A percentile compares a stretch with the other conserved stretches of the same genome.
These are phyloP conservation scores for Thera obeliscata DNA, from an alignment of 2,888 invertebrate genomes.

Conservation along the genomic window DNA sequence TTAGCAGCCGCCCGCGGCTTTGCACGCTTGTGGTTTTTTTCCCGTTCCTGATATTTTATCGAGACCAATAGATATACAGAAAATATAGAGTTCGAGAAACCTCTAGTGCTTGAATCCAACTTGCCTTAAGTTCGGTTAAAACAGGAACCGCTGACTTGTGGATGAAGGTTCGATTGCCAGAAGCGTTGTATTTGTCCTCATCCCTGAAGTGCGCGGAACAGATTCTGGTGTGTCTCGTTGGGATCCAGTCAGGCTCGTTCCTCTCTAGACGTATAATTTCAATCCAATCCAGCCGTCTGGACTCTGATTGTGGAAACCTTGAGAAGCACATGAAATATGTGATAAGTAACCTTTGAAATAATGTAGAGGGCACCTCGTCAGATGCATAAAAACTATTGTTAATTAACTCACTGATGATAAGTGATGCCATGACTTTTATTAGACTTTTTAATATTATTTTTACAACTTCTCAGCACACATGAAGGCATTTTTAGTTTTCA, in stretches of 20 bases:
- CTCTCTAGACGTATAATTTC: constrained; percentile 35
- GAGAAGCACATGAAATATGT: constrained; percentile 4
- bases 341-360: no score
- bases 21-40: no score
- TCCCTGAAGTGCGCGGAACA: constrained; percentile 39
- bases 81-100: neutral
- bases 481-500: constrained; percentile 36
- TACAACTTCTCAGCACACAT: constrained; percentile 40
- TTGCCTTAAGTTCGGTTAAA: constrained; percentile 24
- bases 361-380: no score
- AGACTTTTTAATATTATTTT: constrained; percentile 39
- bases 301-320: constrained; percentile 35
- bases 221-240: constrained; percentile 39
- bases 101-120: neutral
- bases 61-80: neutral
- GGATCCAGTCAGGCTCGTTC: constrained; percentile 32
- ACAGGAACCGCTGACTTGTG: constrained; percentile 35
- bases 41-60: no score
- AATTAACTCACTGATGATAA: constrained; percentile 38
- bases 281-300: constrained; percentile 32
- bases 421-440: constrained; percentile 39
- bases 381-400: neutral
- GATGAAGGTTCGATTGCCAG: constrained; percentile 30
- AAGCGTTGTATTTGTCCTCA: constrained; percentile 38
- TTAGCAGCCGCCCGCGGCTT: no score